Evolutionary conservation across 2,797 vertebrate species (phyloP).

Genomic region (Enteromius thamalakanensis): DNA sequence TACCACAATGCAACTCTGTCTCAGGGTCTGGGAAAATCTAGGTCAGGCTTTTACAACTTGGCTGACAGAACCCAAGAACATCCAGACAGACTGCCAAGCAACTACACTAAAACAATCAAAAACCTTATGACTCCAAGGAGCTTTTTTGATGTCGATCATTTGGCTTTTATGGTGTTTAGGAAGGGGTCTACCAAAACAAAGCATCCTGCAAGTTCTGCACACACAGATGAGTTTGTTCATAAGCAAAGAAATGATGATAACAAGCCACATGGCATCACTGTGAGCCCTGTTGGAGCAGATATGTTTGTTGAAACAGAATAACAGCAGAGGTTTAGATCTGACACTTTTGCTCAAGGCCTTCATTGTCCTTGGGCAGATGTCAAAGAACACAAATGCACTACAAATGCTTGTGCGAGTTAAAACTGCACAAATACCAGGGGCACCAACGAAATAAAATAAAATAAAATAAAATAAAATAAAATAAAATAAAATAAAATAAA

Average conservation of each 20-base stretch:
- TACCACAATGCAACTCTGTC: constrained; percentile 6
- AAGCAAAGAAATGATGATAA: constrained; percentile 26
- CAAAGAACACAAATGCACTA: not conserved
- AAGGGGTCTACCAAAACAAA: not conserved
- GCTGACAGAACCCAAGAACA: not conserved
- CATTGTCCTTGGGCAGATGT: constrained; percentile 5
- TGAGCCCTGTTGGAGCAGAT: constrained; percentile 1
- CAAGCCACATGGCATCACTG: constrained; percentile 34
- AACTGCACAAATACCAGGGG: not conserved
- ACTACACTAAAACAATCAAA: constrained; percentile 11
- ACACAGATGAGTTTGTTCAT: constrained; percentile 27
- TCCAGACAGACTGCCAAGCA: constrained; percentile 1
- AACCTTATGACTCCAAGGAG: not conserved
- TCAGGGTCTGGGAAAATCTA: constrained; percentile 5
- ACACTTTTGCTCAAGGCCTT: constrained; percentile 5
- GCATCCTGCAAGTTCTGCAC: not conserved
- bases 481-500: too few species aligned
- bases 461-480: too few species aligned
- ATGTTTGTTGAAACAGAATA: constrained; percentile 13
- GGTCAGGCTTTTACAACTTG: constrained; percentile 24
- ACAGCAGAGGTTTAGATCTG: constrained; percentile 22
- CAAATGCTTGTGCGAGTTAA: not conserved
- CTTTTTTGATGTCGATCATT: not conserved
- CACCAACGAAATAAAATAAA: not conserved
- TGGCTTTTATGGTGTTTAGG: not conserved